phyloP scores from a whole-genome alignment of 2,113 vertebrate species.

The Hydrolagus affinis region DNA sequence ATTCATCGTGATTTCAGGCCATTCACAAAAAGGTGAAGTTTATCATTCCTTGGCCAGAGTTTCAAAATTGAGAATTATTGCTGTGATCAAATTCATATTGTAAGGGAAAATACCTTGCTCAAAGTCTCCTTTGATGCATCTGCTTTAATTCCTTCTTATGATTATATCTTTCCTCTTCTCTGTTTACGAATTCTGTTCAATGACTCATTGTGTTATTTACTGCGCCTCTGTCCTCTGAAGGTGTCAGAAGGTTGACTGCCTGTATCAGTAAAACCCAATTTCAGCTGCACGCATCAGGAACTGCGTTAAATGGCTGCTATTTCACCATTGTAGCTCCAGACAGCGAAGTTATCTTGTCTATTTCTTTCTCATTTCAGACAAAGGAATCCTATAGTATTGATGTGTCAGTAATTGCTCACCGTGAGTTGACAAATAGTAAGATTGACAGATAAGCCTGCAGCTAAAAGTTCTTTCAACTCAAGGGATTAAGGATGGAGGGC shows the following conservation, averaged over 20 bases:
- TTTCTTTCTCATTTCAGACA: slow-evolving; percentile 38
- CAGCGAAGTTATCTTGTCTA: slow-evolving; percentile 32
- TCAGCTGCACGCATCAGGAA: background rate
- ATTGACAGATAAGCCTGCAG: slow-evolving; percentile 42
- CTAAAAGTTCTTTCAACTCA: slow-evolving; percentile 41
- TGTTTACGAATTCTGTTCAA: background rate
- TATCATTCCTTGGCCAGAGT: background rate
- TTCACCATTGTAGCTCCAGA: background rate
- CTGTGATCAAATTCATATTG: background rate
- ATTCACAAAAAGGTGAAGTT: background rate
- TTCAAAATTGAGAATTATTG: background rate
- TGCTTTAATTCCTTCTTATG: background rate
- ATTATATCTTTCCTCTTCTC: background rate
- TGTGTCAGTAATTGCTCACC: slow-evolving; percentile 47
- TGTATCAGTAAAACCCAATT: background rate
- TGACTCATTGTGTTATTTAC: background rate
- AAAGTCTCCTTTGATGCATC: background rate
- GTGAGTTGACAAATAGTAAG: slow-evolving; percentile 40
- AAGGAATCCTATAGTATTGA: slow-evolving; percentile 43
- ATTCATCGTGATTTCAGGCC: background rate
- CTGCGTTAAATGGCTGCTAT: background rate
- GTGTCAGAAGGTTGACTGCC: background rate
- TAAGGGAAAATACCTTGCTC: background rate
- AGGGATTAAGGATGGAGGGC: slow-evolving; percentile 39
- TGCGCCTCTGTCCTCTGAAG: background rate